Base-by-base conservation (phyloP, 2,797 vertebrate genomes). In the Scleropages formosus region DNA sequence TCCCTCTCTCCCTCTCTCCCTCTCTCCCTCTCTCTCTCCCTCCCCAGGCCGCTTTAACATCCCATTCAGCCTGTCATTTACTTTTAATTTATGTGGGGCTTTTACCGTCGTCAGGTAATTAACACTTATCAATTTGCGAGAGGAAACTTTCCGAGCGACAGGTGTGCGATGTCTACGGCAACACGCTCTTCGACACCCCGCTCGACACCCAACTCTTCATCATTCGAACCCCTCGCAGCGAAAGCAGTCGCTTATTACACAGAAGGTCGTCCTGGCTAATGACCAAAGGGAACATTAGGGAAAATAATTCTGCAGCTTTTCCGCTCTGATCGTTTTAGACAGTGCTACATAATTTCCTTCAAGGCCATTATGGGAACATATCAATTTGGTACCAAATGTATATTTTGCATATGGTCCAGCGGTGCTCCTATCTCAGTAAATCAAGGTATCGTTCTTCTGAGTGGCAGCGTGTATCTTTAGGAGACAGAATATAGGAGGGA, bases 101-200 rank as follows among this genome's bases (percentile, higher is more conserved):
- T 65, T 75, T 61, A 46, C 26, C 16, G 10, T 53, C 56, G 64
- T 63, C 75, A 72, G 61, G 60, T 77, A 72, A 77, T 77, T 77
- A 66, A 72, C 61, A 77, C 77, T 72, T 65, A 72, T 72, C 60
- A 72, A 47, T 71, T 15, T 66, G 60, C 20, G 27, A 72, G 61
- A 64, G 27, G 49, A 39, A 46, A 60, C 59, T 60, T 53, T 63
- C 31, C 44, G 16, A 22, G 7, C 65, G 75, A 72, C 69, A 72
- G 68, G 16, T 47, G 27, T 22, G 68, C 77, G 75, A 72, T 66
- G 56, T 39, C 67, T 11, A 51, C 63, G 64, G 59, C 61, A 39
- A 15, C 20, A 12, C 44, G 51, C 47, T 65, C 49, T 53, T 12
- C 47, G 44, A 47, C 65, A 49, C 24, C 61, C 59, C 15, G 4